Evolutionary conservation across 2,113 vertebrate genomes (phyloP).

Genomic region (Brachionichthys hirsutus): DNA sequence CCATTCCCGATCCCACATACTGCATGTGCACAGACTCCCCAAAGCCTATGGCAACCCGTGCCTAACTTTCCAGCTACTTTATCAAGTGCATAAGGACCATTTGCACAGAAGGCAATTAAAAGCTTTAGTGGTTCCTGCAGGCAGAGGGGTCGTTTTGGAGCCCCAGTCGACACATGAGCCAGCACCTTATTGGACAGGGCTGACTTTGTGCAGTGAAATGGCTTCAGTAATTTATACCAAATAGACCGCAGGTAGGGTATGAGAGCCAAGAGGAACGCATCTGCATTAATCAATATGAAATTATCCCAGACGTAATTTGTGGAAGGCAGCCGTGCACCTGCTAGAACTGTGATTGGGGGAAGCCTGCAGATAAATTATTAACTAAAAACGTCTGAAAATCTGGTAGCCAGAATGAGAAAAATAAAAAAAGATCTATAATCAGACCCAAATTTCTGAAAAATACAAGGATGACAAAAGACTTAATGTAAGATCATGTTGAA

Average conservation of each 20-base stretch:
- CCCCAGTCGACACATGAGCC: conserved; percentile 93
- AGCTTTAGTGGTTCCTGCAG: conserved; percentile 98
- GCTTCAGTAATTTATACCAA: conserved; percentile 90
- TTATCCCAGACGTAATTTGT: conserved; percentile 77
- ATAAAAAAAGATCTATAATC: conserved; percentile 43
- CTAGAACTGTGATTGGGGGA: conserved; percentile 65
- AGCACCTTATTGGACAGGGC: conserved; percentile 90
- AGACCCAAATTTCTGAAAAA: conserved; percentile 37
- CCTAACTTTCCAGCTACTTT: conserved; percentile 76
- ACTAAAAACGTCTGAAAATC: conserved; percentile 52
- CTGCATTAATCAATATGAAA: conserved; percentile 84
- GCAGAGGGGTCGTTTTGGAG: conserved; percentile 95
- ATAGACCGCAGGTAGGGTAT: conserved; percentile 87
- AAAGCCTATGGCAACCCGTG: conserved; percentile 55
- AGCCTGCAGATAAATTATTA: conserved; percentile 62
- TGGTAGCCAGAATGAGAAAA: conserved; percentile 20
- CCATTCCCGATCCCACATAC: conserved; percentile 44
- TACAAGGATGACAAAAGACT: conserved; percentile 5
- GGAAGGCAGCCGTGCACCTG: conserved; percentile 76
- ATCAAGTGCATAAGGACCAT: conserved; percentile 82
- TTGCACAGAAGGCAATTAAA: conserved; percentile 99
- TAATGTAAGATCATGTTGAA: not conserved
- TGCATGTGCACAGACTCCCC: conserved; percentile 47
- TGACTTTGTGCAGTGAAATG: conserved; percentile 88
- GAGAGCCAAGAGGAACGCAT: conserved; percentile 81